Evolutionary conservation across 2,797 vertebrate species (phyloP).

Genomic region (Pagetopsis macropterus): DNA sequence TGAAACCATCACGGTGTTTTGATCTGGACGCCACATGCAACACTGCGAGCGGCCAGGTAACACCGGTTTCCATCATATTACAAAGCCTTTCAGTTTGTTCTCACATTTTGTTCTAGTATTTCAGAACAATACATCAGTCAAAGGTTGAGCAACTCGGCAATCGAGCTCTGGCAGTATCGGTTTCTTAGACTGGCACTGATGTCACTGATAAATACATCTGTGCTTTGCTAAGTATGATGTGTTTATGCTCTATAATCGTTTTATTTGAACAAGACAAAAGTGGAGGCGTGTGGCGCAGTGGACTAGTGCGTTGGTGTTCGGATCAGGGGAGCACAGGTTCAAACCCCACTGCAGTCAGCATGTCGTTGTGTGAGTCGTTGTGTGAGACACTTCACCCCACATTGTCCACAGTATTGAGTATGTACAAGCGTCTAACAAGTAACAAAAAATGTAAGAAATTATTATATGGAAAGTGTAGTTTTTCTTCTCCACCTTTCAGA

Average conservation of each 20-base stretch:
- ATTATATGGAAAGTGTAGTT: not conserved
- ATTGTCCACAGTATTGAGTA: too few species aligned
- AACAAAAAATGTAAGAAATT: not conserved
- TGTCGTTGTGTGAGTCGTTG: too few species aligned
- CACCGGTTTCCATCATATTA: conserved; percentile 1
- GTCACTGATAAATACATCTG: not conserved
- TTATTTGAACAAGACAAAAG: too few species aligned
- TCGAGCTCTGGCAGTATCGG: not conserved
- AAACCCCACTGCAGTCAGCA: too few species aligned
- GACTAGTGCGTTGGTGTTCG: too few species aligned
- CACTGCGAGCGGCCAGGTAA: conserved; percentile 20
- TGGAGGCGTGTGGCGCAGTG: too few species aligned
- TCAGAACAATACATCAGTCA: conserved; percentile 18
- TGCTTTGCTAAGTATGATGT: not conserved
- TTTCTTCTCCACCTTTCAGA: conserved; percentile 4
- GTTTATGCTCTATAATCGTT: not conserved
- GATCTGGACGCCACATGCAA: conserved; percentile 32
- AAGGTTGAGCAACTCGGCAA: not conserved
- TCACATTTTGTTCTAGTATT: conserved; percentile 23
- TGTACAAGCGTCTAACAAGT: too few species aligned
- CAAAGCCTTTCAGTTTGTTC: conserved; percentile 21
- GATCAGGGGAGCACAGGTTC: too few species aligned
- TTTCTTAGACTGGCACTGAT: conserved; percentile 3
- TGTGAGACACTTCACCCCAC: too few species aligned
- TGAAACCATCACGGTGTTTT: conserved; percentile 13